Conservation (phyloP, 2,888 invertebrate species). For the Napeogenes sylphis region DNA sequence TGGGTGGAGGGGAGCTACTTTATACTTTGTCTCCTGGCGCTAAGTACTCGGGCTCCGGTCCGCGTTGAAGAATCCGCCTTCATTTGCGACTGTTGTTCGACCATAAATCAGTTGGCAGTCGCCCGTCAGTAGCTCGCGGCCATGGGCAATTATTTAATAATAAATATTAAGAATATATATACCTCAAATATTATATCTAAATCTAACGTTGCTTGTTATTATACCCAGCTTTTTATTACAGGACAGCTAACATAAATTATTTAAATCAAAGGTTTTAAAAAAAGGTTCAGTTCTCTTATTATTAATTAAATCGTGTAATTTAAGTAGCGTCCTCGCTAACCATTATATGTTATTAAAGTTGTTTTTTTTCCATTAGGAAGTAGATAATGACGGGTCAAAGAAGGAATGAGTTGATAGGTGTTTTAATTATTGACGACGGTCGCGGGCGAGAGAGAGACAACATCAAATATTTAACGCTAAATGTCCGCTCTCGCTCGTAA, state of each 20-base stretch:
- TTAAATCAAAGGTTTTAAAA: not conserved
- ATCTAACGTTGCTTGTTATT: not conserved
- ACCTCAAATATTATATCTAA: not conserved
- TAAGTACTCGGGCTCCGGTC: conserved; percentile 72
- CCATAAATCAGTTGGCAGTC: conserved; percentile 59
- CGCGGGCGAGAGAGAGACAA: conserved; percentile 57
- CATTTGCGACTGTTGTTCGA: conserved; percentile 72
- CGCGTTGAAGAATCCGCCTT: conserved; percentile 65
- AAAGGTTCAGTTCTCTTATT: too few species aligned
- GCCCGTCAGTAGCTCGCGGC: conserved; percentile 34
- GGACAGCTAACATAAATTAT: not conserved
- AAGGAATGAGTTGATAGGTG: conserved; percentile 75
- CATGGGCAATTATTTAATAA: conserved; percentile 11
- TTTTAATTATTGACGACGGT: conserved; percentile 62
- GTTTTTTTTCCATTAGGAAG: conserved; percentile 36
- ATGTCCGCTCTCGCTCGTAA: conserved; percentile 76
- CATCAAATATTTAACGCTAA: conserved; percentile 76
- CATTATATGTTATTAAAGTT: conserved; percentile 23
- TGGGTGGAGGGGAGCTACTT: conserved; percentile 72
- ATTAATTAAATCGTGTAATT: not conserved
- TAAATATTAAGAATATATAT: conserved; percentile 4
- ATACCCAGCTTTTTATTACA: not conserved
- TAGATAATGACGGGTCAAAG: conserved; percentile 67
- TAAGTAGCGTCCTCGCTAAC: conserved; percentile 20
- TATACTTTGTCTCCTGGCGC: conserved; percentile 75